Conservation (phyloP, 1,140 invertebrate genomes). For the Drosophila sproati region DNA sequence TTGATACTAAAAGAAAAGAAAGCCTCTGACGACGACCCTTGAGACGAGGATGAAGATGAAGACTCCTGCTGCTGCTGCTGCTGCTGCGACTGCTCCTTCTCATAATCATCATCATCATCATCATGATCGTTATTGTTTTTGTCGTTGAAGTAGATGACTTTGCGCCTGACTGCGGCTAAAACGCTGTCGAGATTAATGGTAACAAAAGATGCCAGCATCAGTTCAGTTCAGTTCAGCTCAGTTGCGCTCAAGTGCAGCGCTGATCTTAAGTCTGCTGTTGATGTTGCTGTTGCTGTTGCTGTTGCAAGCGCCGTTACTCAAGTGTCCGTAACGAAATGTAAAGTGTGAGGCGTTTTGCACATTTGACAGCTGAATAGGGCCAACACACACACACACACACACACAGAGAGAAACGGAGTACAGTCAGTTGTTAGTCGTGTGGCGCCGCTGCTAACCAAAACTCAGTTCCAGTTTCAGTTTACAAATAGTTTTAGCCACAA, state of each 20-base stretch:
- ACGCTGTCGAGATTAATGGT: constrained; percentile 32
- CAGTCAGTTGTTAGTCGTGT: neutral
- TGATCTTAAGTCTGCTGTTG: constrained; percentile 25
- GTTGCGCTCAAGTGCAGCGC: constrained; percentile 64
- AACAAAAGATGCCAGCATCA: constrained; percentile 38
- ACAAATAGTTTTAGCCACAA: constrained; percentile 8
- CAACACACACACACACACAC: constrained; percentile 13
- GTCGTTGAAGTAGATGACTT: constrained; percentile 49
- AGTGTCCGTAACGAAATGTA: constrained; percentile 43
- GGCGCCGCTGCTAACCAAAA: constrained; percentile 20
- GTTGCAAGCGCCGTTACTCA: constrained; percentile 35
- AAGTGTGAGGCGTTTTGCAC: constrained; percentile 49
- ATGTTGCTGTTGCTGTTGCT: neutral
- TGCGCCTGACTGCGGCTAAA: constrained; percentile 52
- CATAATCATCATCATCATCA: constrained; percentile 50
- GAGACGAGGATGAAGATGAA: constrained; percentile 24
- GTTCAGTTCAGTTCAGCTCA: constrained; percentile 1
- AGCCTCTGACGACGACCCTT: constrained; percentile 48
- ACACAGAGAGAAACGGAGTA: neutral
- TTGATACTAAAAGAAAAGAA: constrained; percentile 44
- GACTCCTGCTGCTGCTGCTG: constrained; percentile 69
- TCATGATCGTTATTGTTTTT: constrained; percentile 39
- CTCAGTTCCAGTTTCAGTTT: constrained; percentile 4
- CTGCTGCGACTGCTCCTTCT: constrained; percentile 63
- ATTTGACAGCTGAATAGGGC: constrained; percentile 53